These are phyloP conservation scores for Elanus axillaris DNA, from an alignment of 2,113 vertebrate species.

Conservation along the genomic window DNA sequence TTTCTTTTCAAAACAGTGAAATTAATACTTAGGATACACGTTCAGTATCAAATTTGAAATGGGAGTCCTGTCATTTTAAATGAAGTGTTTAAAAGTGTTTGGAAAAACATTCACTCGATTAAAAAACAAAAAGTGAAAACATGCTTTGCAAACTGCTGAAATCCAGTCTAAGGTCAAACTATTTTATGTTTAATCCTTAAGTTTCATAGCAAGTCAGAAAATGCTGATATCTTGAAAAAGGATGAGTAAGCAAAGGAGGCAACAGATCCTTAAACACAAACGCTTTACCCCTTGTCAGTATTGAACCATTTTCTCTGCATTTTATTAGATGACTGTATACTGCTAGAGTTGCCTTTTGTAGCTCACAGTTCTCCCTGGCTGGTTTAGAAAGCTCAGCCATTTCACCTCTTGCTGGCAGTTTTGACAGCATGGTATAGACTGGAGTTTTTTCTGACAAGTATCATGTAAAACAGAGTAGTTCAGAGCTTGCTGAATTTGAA, in stretches of 20 bases:
- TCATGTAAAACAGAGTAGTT: background rate
- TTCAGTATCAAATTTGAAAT: background rate
- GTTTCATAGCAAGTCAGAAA: background rate
- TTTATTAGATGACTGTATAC: background rate
- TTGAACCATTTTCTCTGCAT: background rate
- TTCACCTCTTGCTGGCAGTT: background rate
- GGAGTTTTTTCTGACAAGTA: background rate
- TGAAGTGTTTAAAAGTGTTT: background rate
- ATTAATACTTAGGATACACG: background rate
- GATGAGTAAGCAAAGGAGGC: background rate
- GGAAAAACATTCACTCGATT: background rate
- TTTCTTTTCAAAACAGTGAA: background rate
- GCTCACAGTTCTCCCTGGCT: background rate
- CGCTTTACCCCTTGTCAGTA: background rate
- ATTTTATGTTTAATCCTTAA: background rate
- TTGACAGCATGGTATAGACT: background rate
- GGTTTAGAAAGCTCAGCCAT: background rate
- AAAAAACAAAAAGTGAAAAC: background rate
- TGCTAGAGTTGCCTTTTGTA: background rate
- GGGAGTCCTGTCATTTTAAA: background rate
- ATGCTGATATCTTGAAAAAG: background rate
- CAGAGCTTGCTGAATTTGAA: background rate
- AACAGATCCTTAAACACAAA: background rate
- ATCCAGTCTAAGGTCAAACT: background rate
- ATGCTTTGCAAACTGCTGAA: background rate